These are phyloP conservation scores for Podocnemis expansa DNA, from an alignment of 2,113 vertebrate species.

Conservation along the genomic window DNA sequence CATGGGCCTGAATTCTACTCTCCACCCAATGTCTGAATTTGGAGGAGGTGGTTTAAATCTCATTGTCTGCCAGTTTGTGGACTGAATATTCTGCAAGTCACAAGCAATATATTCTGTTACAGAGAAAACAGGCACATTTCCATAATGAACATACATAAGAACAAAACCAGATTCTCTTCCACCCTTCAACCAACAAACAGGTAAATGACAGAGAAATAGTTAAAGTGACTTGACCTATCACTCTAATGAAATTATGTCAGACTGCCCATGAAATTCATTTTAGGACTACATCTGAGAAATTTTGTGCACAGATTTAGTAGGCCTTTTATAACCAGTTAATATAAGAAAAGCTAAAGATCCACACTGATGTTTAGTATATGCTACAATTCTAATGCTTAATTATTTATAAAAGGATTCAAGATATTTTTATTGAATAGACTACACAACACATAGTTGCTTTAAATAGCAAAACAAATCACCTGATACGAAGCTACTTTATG, in stretches of 20 bases:
- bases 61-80: conserved; percentile 99
- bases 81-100: conserved; percentile 92
- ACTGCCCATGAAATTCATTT: neutral
- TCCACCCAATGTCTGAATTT: conserved; percentile 98
- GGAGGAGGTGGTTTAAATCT: conserved; percentile 98
- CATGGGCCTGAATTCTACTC: conserved; percentile 98
- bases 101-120: conserved; percentile 43
- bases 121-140: neutral
- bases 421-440: neutral
- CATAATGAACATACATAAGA: neutral
- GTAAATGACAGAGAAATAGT: neutral
- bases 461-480: neutral
- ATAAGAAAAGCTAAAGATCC: neutral
- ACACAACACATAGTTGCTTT: neutral
- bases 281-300: neutral
- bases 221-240: neutral
- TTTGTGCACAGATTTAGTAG: neutral
- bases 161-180: neutral
- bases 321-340: neutral
- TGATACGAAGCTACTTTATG: neutral
- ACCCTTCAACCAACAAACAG: neutral
- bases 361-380: neutral
- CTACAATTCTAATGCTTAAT: neutral
- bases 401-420: neutral
- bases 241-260: neutral